Evolutionary conservation across 2,113 vertebrate species (phyloP), one percentile per base, ranked within the genome.

Genomic region (Ictalurus furcatus): DNA sequence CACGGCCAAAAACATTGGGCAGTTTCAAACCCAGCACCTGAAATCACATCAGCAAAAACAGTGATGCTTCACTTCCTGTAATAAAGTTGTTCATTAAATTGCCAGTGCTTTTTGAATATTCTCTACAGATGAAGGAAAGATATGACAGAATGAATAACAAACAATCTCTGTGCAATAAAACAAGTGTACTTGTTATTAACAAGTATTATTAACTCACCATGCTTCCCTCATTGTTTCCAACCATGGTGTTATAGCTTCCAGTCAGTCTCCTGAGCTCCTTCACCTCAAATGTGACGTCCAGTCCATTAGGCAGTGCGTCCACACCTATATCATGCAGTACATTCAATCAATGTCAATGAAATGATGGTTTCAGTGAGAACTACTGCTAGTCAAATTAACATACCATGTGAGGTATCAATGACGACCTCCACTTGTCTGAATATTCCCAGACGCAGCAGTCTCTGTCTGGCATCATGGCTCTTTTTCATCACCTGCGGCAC

Each of bases 141-240:
- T 21, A 58, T 14, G 40, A 85, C 40, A 12, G 28, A 54, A 69
- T 85, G 84, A 54, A 69, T 1, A 59, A 40, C 19, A 82, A 34
- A 58, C 4, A 19, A 34, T 44, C 52, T 19, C 56, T 19, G 58
- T 40, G 58, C 14, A 30, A 80, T 56, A 19, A 80, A 54, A 54
- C 30, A 6, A 6, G 12, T 9, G 48, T 30, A 44, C 5, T 74
- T 3, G 2, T 59, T 48, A 37, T 80, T 28, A 58, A 83, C 13
- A 84, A 21, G 6, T 1, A 1, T 37, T 59, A 52, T 81, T 44
- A 67, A 74, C 95, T 94, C 95, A 99, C 98, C 98, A 99, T 99
- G 86, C 98, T 99, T 91, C 98, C 98, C 93, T 99, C 98, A 0
- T 99, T 99, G 94, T 99, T 99, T 83, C 98, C 98, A 30, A 99